phyloP scores from a whole-genome alignment of 2,797 vertebrate genomes.

The Phataginus tricuspis region DNA sequence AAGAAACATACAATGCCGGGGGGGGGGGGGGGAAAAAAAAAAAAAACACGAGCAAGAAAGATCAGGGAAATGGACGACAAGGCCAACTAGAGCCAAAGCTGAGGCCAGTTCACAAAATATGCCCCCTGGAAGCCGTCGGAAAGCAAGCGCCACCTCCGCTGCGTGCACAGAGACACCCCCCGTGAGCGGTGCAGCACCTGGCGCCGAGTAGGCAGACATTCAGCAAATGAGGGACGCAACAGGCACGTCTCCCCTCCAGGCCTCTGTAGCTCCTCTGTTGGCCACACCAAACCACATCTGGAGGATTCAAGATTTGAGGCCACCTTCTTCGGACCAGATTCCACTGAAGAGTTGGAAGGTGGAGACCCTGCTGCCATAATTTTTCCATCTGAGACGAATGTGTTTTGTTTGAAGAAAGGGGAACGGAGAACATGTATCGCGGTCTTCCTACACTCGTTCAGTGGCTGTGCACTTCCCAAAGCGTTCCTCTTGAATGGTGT shows the following conservation, averaged over 20 bases:
- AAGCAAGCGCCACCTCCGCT: background rate
- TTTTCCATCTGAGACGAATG: background rate
- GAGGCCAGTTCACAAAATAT: background rate
- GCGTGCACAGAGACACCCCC: background rate
- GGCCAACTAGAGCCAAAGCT: background rate
- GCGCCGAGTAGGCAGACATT: background rate
- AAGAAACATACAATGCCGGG: constrained; percentile 19
- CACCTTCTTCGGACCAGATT: background rate
- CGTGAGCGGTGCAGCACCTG: background rate
- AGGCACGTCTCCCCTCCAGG: background rate
- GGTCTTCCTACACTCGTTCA: background rate
- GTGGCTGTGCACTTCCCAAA: background rate
- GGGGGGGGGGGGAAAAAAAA: too few relatives aligned
- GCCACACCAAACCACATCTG: background rate
- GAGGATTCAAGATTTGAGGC: background rate
- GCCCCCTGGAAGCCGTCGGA: background rate
- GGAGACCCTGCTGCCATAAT: background rate
- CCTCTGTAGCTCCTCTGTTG: background rate
- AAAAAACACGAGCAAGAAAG: background rate
- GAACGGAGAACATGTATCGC: rapidly evolving
- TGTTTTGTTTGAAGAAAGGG: background rate
- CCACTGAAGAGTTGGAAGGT: background rate
- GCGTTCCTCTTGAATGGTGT: background rate
- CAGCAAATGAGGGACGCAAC: background rate
- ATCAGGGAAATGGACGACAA: background rate